Conservation (phyloP, 2,113 vertebrate species). For the Corythornis vintsioides region DNA sequence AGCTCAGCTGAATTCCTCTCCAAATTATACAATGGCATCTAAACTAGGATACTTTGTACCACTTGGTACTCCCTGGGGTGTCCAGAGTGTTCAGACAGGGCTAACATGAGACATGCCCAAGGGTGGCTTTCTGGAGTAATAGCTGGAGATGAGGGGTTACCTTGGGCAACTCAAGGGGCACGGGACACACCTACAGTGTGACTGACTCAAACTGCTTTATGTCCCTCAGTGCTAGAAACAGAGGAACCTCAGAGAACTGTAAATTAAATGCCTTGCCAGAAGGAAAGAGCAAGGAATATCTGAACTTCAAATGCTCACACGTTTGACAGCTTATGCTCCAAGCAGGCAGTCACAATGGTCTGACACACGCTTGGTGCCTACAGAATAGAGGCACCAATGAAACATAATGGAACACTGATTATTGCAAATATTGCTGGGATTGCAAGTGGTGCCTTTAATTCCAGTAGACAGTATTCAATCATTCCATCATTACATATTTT, state of each 20-base stretch:
- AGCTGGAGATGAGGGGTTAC: background rate
- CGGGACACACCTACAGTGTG: too few species aligned
- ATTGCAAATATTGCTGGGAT: background rate
- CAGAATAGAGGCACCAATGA: rapidly evolving
- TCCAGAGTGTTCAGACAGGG: background rate
- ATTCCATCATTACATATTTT: background rate
- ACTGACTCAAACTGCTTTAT: background rate
- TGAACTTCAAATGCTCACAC: background rate
- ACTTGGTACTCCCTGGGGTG: background rate
- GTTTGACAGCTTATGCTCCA: background rate
- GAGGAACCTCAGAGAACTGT: background rate
- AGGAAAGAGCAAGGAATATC: background rate
- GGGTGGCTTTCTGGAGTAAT: background rate
- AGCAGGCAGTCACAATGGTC: rapidly evolving
- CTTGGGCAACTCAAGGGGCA: background rate
- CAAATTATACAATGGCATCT: background rate
- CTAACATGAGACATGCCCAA: background rate
- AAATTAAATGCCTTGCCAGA: background rate
- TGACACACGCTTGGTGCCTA: background rate
- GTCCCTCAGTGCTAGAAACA: background rate
- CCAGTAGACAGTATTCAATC: background rate
- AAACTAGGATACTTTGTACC: background rate
- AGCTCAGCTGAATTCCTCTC: background rate
- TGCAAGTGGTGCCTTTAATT: background rate
- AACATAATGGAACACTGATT: background rate